Conservation (phyloP, 2,113 vertebrate genomes). For the Sialia sialis region DNA sequence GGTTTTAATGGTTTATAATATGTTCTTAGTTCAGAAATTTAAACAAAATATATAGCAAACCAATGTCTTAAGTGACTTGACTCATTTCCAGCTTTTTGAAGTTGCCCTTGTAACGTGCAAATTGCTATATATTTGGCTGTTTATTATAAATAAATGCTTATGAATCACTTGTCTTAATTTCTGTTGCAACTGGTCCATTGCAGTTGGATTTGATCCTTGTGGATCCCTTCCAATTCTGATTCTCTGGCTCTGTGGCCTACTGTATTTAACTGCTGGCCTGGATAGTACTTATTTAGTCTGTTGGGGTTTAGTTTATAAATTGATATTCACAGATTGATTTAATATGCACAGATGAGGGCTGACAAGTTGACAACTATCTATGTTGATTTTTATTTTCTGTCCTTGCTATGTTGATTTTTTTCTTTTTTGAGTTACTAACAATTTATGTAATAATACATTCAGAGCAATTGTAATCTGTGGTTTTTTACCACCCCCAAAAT, state of each 20-base stretch:
- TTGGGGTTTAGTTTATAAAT: background rate
- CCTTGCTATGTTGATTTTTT: background rate
- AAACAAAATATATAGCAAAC: background rate
- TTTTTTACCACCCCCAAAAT: background rate
- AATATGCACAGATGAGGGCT: background rate
- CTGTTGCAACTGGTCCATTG: background rate
- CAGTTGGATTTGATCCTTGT: background rate
- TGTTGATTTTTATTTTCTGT: background rate
- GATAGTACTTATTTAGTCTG: background rate
- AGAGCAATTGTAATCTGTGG: background rate
- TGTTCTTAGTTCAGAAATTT: background rate
- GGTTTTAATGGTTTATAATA: background rate
- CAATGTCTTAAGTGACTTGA: background rate
- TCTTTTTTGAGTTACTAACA: background rate
- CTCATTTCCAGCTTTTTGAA: background rate
- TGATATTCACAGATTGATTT: background rate
- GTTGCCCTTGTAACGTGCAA: background rate
- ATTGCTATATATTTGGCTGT: background rate
- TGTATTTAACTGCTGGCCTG: background rate
- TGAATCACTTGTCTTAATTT: background rate
- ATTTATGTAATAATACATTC: background rate
- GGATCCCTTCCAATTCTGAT: background rate
- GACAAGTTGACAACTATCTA: background rate
- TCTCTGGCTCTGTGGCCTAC: background rate
- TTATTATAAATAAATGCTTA: background rate